Percentiles rank a stretch among this genome's conserved stretches.
Conservation (phyloP, 2,113 vertebrate species). For the Toxostoma redivivum region DNA sequence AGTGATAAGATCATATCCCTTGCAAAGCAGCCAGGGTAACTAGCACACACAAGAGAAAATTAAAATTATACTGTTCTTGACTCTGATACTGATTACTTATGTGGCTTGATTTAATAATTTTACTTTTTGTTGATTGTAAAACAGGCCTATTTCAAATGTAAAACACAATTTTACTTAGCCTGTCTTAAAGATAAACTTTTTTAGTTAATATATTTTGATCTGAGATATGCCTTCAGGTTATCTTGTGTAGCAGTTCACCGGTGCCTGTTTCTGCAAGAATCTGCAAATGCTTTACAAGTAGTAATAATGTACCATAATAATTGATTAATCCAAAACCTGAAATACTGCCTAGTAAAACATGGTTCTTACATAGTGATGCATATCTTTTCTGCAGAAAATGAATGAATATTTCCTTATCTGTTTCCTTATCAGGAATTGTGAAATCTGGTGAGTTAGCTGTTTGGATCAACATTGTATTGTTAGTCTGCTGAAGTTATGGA, state of each 20-base stretch:
- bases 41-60: neutral
- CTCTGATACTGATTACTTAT: neutral
- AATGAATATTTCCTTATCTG: fast-evolving
- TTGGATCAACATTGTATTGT: neutral
- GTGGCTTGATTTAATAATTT: neutral
- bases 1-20: neutral
- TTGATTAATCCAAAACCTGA: neutral
- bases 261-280: neutral
- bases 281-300: neutral
- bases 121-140: neutral
- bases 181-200: neutral
- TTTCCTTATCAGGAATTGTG: neutral
- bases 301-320: neutral
- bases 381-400: neutral
- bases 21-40: neutral
- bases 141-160: neutral
- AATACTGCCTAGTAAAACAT: neutral
- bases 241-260: neutral
- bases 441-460: neutral
- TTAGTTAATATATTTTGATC: neutral
- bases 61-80: neutral
- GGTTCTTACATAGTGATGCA: neutral
- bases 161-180: neutral
- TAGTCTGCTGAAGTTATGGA: neutral
- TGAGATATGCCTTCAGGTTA: neutral